Percentiles rank a stretch among this genome's conserved stretches.
phyloP scores from a whole-genome alignment of 2,113 vertebrate genomes.

The Phrynosoma platyrhinos region DNA sequence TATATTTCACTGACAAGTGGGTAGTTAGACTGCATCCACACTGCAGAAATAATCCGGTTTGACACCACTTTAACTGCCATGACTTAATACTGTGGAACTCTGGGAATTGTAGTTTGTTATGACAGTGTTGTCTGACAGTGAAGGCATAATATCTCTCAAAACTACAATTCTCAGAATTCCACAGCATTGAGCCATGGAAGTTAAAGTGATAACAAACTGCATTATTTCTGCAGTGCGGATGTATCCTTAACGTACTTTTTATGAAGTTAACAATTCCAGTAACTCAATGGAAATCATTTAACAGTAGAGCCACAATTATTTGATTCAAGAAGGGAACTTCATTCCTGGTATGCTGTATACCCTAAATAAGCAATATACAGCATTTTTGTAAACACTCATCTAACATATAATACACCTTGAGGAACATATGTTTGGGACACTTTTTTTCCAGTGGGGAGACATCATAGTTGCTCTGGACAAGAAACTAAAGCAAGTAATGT shows the following conservation, averaged over 20 bases:
- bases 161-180: no score
- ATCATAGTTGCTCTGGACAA: slow-evolving; percentile 19
- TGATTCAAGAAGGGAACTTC: not conserved
- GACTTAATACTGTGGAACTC: no score
- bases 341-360: not conserved
- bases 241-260: not conserved
- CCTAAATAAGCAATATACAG: not conserved
- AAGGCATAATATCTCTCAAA: no score
- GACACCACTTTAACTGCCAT: no score
- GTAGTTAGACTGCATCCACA: not conserved
- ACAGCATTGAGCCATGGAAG: no score
- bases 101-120: no score
- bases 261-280: not conserved
- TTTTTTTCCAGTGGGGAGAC: not conserved
- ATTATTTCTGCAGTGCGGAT: no score
- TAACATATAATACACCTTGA: not conserved
- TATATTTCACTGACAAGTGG: not conserved
- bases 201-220: no score
- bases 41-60: no score
- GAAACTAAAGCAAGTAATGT: not conserved
- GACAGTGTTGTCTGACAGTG: no score
- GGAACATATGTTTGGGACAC: not conserved
- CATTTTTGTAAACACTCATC: not conserved
- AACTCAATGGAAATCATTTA: not conserved
- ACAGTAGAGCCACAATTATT: not conserved